A percentile compares a stretch with the other conserved stretches of the same genome.
These are phyloP conservation scores for Vombatus ursinus DNA, from an alignment of 2,113 vertebrate genomes.

Conservation along the genomic window DNA sequence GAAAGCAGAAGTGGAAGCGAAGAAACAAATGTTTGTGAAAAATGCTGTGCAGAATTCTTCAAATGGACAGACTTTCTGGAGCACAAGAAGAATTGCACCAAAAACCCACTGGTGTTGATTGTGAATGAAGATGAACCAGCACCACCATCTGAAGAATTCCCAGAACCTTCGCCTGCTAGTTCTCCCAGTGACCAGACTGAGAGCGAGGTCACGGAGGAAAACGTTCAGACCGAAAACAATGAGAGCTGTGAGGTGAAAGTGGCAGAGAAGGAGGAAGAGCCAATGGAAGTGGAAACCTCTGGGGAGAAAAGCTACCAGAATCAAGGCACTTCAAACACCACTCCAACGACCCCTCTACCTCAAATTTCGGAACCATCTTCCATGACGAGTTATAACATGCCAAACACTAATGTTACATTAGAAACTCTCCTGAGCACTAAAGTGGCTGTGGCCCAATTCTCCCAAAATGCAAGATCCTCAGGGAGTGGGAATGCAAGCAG, in stretches of 20 bases:
- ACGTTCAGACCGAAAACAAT: conserved; percentile 84
- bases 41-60: conserved; percentile 99
- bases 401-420: conserved; percentile 98
- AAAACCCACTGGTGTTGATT: conserved; percentile 96
- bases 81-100: conserved; percentile 95
- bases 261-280: conserved; percentile 91
- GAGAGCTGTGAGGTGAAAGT: conserved; percentile 86
- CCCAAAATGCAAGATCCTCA: conserved; percentile 87
- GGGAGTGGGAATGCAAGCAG: conserved; percentile 73
- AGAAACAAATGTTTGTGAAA: conserved; percentile 95
- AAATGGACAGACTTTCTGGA: conserved; percentile 97
- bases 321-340: conserved; percentile 85
- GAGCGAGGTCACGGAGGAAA: conserved; percentile 93
- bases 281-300: conserved; percentile 94
- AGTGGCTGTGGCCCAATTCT: conserved; percentile 98
- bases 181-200: conserved; percentile 92
- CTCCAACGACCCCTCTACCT: conserved; percentile 89
- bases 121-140: conserved; percentile 94
- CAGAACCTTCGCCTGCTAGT: conserved; percentile 91
- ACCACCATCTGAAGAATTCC: conserved; percentile 88
- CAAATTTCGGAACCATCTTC: conserved; percentile 88
- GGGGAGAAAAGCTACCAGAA: conserved; percentile 87
- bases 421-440: conserved; percentile 98
- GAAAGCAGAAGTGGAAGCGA: conserved; percentile 96
- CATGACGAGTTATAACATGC: conserved; percentile 90